phyloP scores from a whole-genome alignment of 2,113 vertebrate genomes.

The Antigone vipio region DNA sequence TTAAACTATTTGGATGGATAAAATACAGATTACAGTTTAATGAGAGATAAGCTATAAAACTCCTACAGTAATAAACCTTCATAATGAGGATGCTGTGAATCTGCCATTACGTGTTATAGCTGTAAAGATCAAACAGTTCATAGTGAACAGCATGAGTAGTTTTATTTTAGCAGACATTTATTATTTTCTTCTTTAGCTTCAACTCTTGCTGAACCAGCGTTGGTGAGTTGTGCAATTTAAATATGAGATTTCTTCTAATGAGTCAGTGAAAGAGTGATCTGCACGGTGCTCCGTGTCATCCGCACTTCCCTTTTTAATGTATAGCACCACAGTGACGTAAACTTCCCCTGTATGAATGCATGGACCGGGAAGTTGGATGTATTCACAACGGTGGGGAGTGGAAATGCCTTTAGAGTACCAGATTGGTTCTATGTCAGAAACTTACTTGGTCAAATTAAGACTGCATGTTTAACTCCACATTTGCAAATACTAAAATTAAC shows the following conservation, averaged over 20 bases:
- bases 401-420: not conserved
- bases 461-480: accelerated
- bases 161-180: not conserved
- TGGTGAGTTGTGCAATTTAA: not conserved
- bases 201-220: not conserved
- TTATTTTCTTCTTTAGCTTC: not conserved
- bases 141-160: not conserved
- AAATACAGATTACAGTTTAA: not conserved
- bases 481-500: not conserved
- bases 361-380: not conserved
- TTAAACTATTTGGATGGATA: not conserved
- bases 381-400: not conserved
- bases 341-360: accelerated
- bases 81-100: not conserved
- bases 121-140: not conserved
- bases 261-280: not conserved
- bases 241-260: not conserved
- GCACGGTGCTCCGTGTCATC: not conserved
- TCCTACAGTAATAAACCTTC: not conserved
- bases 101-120: not conserved
- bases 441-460: not conserved
- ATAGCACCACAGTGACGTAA: not conserved
- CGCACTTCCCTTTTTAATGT: not conserved
- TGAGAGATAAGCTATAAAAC: not conserved
- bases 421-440: not conserved